Conservation (phyloP, 92 coral and sea anemone species). For the Scolanthus callimorphus region DNA sequence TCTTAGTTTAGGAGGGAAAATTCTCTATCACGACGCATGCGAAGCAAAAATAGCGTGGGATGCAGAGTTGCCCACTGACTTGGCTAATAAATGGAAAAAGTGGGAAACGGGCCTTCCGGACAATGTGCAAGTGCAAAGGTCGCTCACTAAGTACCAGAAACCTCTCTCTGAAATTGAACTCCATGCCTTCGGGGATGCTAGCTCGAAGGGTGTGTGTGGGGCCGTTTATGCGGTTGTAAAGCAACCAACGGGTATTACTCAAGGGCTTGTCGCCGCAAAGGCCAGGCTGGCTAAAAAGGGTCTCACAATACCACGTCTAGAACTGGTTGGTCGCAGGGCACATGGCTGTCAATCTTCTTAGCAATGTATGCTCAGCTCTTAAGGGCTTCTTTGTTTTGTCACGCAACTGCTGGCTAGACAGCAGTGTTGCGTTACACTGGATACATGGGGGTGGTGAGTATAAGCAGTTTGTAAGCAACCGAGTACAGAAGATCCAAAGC, state of each 20-base stretch:
- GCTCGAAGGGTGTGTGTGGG: conserved; percentile 8
- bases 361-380: conserved; percentile 5
- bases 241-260: conserved; percentile 9
- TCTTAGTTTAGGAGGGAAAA: not conserved
- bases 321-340: conserved; percentile 11
- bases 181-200: not conserved
- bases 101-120: not conserved
- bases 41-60: not conserved
- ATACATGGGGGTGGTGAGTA: not conserved
- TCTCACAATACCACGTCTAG: conserved; percentile 19
- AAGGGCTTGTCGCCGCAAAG: conserved; percentile 12
- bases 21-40: not conserved
- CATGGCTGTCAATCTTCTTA: not conserved
- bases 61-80: not conserved
- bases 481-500: conserved; percentile 5
- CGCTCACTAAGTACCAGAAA: not conserved
- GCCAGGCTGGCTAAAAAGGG: conserved; percentile 15
- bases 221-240: conserved; percentile 4
- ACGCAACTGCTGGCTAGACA: conserved; percentile 4
- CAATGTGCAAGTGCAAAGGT: not conserved
- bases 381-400: not conserved
- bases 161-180: not conserved
- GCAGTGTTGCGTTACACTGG: not conserved
- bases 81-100: not conserved
- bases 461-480: conserved; percentile 12